Evolutionary conservation across 2,888 invertebrate species (phyloP).

Genomic region (Neocrepidodera transversa): DNA sequence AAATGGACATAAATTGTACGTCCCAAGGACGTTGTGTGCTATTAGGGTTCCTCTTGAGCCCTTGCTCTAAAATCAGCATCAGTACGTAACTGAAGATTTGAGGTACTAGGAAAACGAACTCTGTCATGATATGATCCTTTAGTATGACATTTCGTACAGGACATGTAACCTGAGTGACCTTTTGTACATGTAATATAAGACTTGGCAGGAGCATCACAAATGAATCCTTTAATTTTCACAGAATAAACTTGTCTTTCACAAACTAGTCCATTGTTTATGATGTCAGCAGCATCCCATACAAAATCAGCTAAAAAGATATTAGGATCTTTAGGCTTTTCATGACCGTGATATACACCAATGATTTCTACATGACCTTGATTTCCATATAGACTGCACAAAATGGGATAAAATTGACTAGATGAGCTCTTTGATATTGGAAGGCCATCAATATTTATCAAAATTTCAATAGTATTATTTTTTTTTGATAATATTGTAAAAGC

Average conservation of each 20-base stretch:
- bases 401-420: background rate
- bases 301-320: constrained; percentile 30
- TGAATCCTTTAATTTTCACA: constrained; percentile 34
- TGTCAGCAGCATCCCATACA: constrained; percentile 20
- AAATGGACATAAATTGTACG: too few species aligned
- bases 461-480: background rate
- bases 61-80: constrained; percentile 26
- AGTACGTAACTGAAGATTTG: constrained; percentile 22
- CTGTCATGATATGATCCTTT: constrained; percentile 22
- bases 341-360: constrained; percentile 31
- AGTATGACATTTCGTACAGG: constrained; percentile 42
- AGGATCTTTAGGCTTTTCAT: constrained; percentile 26
- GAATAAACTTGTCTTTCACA: background rate
- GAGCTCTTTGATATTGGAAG: background rate
- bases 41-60: constrained; percentile 28
- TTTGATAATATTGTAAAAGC: background rate
- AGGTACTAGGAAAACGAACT: constrained; percentile 35
- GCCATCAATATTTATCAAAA: background rate
- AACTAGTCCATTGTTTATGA: constrained; percentile 8
- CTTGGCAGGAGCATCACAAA: constrained; percentile 43
- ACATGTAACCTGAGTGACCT: constrained; percentile 38
- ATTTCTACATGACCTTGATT: constrained; percentile 6
- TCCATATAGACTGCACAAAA: constrained; percentile 4
- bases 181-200: constrained; percentile 34
- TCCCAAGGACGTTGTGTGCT: too few species aligned